Base-by-base conservation (phyloP, 2,888 invertebrate genomes). In the Orthosia gracilis region DNA sequence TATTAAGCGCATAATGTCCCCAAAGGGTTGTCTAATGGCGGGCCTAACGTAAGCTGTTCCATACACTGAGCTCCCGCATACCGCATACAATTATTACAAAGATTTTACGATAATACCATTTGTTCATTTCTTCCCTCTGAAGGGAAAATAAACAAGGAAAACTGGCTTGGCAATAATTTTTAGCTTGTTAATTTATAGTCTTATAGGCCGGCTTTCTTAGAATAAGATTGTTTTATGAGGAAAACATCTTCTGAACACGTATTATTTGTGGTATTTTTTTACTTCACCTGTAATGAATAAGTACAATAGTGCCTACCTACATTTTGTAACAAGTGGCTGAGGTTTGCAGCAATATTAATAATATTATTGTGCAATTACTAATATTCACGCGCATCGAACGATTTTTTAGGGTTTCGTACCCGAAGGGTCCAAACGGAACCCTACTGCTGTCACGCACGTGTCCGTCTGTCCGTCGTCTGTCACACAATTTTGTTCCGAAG, bases 181-280 rank as follows among this genome's bases (percentile, higher is more conserved):
- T 76, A 73, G 84, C 84, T 81, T 86, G 76, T 84, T 86, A 86
- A 86, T 85, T 86, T 86, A 85, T 84, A 64, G 78, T 84, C 71
- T 57, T 69, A 68, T 73, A 81, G 71, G 75, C 67, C 26, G 73
- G 61, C 55, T 81, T 86, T 77, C 75, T 77, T 58, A 47, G 71
- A 71, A 68, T 57, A 71, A 78, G 72, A 65, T 61, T 76, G 67
- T 77, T 85, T 75, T 79, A 79, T 75, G 74, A 58, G 57, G 58
- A 69, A 76, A 73, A 73, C 26, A 76, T 76, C 69, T 69, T 71
- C 61, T 79, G 63, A 68, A 82, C 73, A 68, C 61, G 49, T 49
- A 40, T 58, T 69, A 47, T 73, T 83, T 70, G 80, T 45, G 64
- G 45, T 31, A 66, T 70, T 73, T 49, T 70, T 75, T 57, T 9